Evolutionary conservation across 2,113 vertebrate species (phyloP).

Genomic region (Oenanthe melanoleuca): DNA sequence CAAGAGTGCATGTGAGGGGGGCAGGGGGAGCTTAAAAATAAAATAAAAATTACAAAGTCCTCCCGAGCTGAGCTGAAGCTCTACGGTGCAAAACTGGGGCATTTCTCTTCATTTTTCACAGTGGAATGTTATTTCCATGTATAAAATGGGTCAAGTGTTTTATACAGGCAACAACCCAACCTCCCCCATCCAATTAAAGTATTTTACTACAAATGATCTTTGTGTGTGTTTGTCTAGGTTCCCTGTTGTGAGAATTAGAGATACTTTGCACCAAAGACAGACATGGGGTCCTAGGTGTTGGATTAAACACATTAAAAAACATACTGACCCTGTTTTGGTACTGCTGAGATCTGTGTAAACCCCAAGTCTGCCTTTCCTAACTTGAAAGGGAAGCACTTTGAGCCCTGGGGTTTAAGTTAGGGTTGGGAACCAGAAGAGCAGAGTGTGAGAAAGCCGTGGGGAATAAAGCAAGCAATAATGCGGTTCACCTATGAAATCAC

Average conservation of each 20-base stretch:
- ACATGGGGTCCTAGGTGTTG: background rate
- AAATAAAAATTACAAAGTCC: constrained; percentile 67
- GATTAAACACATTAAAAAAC: background rate
- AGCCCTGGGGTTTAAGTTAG: constrained; percentile 11
- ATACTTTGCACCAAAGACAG: constrained; percentile 16
- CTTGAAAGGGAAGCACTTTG: constrained; percentile 20
- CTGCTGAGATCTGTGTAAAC: background rate
- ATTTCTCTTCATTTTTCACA: constrained; percentile 66
- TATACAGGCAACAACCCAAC: constrained; percentile 72
- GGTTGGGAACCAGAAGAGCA: background rate
- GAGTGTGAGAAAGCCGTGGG: background rate
- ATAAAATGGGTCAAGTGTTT: constrained; percentile 79
- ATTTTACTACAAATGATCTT: constrained; percentile 73
- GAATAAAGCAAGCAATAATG: background rate
- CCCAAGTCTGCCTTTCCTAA: background rate
- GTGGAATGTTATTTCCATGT: constrained; percentile 75
- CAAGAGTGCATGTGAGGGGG: background rate
- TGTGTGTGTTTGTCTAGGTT: constrained; percentile 40
- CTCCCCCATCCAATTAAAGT: constrained; percentile 72
- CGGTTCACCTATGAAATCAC: background rate
- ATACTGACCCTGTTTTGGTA: background rate
- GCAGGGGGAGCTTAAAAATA: constrained; percentile 43
- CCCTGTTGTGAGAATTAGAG: constrained; percentile 44
- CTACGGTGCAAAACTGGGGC: constrained; percentile 55
- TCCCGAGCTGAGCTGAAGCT: constrained; percentile 47